Evolutionary conservation across 35 echinoderm and acorn worm species (phyloP), one percentile per base, ranked within the genome.

Genomic region (Anneissia japonica): DNA sequence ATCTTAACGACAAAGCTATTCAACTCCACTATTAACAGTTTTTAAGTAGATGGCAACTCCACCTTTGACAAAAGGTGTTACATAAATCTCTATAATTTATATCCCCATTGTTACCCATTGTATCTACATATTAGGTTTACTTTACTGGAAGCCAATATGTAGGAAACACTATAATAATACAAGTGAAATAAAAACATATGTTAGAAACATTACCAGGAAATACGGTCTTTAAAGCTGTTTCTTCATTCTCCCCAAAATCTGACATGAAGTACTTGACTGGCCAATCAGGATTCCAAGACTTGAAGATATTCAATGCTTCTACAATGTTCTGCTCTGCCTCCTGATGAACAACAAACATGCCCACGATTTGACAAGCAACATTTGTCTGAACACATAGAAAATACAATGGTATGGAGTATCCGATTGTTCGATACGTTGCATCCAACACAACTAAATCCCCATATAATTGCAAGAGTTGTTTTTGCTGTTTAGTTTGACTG

Each of bases 271-370:
- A 55, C 23, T 38, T 46, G 30, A 64, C 46, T 6, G 82, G 82
- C 87, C 87, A 89, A 28, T 82, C 51, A 19, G 87, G 77, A 38
- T 89, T 89, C 87, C 87, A 89, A 19, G 39, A n/a, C 37, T 38
- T 89, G 35, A 89, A 82, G 4, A 83, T 72, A 0, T 43, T 9
- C 46, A 89, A 35, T 4, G 87, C 87, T 37, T 89, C 87, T 26
- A 64, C 19, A 6, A 89, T 82, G 32, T 34, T 56, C 36, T 82
- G 35, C 0, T 79, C 30, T 0, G 77, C 72, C 51, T 77, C 87
- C 21, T 80, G 55, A 19, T 89, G 87, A 23, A 73, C 36, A 33
- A 89, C 74, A 38, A 89, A 89, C 46, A 80, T 37, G 3, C 87
- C 87, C 36, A 89, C 87, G 31, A 75, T 55, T 29, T 34, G 38